A percentile compares a stretch with the other conserved stretches of the same genome.
Conservation (phyloP, 2,888 invertebrate genomes). For the Nymphalis polychloros region DNA sequence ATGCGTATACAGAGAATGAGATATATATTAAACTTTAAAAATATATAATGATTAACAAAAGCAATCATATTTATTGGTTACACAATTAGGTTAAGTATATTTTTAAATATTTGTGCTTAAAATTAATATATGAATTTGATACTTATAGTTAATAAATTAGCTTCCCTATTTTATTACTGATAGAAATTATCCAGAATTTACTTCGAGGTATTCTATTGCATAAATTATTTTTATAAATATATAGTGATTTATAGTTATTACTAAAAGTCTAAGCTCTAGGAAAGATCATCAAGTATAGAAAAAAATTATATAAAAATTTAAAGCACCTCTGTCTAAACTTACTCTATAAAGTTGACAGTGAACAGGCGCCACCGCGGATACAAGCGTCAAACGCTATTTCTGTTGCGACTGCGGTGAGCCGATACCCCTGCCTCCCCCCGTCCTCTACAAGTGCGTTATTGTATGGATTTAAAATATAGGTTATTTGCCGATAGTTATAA, state of each 20-base stretch:
- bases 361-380: slow-evolving; percentile 81
- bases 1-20: slow-evolving; percentile 42
- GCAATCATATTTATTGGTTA: too few relatives aligned
- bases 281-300: not conserved
- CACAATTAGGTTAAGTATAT: too few relatives aligned
- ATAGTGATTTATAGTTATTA: too few relatives aligned
- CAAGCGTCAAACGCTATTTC: slow-evolving; percentile 80
- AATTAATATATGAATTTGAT: too few relatives aligned
- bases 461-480: slow-evolving; percentile 60
- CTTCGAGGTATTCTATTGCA: too few relatives aligned
- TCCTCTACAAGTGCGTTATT: slow-evolving; percentile 60
- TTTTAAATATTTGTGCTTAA: too few relatives aligned
- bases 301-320: slow-evolving; percentile 4
- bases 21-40: not conserved
- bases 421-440: slow-evolving; percentile 41
- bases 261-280: too few relatives aligned
- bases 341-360: slow-evolving; percentile 76
- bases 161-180: too few relatives aligned
- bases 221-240: too few relatives aligned
- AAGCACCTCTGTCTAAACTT: slow-evolving; percentile 47
- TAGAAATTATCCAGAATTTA: too few relatives aligned
- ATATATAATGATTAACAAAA: not conserved
- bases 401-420: slow-evolving; percentile 69
- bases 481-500: slow-evolving; percentile 51
- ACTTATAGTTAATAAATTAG: too few relatives aligned